phyloP scores from a whole-genome alignment of 2,888 invertebrate genomes.

The Noctua pronuba region DNA sequence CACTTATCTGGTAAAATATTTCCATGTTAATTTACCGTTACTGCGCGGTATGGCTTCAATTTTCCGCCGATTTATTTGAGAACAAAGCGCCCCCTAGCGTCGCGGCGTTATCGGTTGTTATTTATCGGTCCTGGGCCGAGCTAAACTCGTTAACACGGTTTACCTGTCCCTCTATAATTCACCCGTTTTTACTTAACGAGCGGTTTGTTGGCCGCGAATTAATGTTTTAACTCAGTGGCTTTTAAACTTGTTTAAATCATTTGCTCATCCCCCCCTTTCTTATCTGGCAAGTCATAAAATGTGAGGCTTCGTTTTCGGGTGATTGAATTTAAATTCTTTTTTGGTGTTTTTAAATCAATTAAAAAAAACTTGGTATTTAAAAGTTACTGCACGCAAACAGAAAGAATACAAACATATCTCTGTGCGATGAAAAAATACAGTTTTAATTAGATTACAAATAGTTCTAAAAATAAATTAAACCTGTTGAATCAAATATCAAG shows the following conservation, averaged over 20 bases:
- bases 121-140: slow-evolving; percentile 75
- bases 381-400: neutral
- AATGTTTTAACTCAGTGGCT: slow-evolving; percentile 73
- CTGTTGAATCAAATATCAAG: neutral
- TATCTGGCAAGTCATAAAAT: slow-evolving; percentile 57
- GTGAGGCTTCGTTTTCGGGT: slow-evolving; percentile 38
- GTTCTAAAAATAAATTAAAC: neutral
- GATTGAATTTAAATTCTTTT: slow-evolving; percentile 50
- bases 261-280: slow-evolving; percentile 64
- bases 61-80: slow-evolving; percentile 78
- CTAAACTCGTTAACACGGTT: slow-evolving; percentile 82
- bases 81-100: slow-evolving; percentile 72
- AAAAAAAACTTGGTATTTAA: accelerated
- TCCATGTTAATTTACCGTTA: slow-evolving; percentile 66
- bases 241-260: slow-evolving; percentile 69
- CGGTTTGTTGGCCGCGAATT: slow-evolving; percentile 79
- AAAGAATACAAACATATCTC: neutral
- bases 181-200: slow-evolving; percentile 80
- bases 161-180: slow-evolving; percentile 83
- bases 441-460: neutral
- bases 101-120: slow-evolving; percentile 79
- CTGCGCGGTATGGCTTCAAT: slow-evolving; percentile 70
- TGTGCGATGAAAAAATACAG: neutral
- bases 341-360: neutral
- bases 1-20: slow-evolving; percentile 67